Base-by-base conservation (phyloP, 2,113 vertebrate genomes). In the Camelus dromedarius region DNA sequence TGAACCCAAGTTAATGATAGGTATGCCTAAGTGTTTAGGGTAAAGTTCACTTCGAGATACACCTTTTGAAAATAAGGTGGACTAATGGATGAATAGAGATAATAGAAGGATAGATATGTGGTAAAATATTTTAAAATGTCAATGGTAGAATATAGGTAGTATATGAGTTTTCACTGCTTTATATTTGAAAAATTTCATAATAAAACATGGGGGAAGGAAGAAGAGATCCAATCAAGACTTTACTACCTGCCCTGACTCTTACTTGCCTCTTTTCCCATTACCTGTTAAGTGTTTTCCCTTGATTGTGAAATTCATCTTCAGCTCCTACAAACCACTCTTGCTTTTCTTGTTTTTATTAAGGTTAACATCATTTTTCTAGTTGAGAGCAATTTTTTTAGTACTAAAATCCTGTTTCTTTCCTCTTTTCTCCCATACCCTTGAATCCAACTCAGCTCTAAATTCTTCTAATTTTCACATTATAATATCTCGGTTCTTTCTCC, bases 381-480 rank as follows among this genome's bases (percentile, higher is more conserved):
- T 83, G 54, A 62, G 70, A 83, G n/a, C 22, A 70, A 76, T 95
- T 93, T 95, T 93, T 26, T 42, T 48, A 79, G n/a, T 48, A 58
- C 81, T 83, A 89, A 93, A 93, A 32, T 89, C 2, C 73, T 7
- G 30, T 76, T 69, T 60, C n/a, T 48, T 64, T 81, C 52, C 38
- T 91, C 46, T 50, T 56, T 95, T 80, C 60, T 84, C 64, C 46
- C 32, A 12, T 50, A 80, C 6, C 16, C 5, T 93, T 58, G 60
- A 64, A 86, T 79, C 42, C 13, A 83, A 70, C 67, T 75, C 89
- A 82, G 16, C 9, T 77, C 52, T 83, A 66, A 58, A 85, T 89
- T 95, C 77, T 93, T 75, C 38, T 94, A 7, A 73, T 82, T 91
- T 96, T 85, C 60, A 87, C 38, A 86, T 86, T 77, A n/a, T 35